Percentiles rank a stretch among this genome's conserved stretches.
Conservation (phyloP, 2,797 vertebrate species). For the Alcedo atthis region DNA sequence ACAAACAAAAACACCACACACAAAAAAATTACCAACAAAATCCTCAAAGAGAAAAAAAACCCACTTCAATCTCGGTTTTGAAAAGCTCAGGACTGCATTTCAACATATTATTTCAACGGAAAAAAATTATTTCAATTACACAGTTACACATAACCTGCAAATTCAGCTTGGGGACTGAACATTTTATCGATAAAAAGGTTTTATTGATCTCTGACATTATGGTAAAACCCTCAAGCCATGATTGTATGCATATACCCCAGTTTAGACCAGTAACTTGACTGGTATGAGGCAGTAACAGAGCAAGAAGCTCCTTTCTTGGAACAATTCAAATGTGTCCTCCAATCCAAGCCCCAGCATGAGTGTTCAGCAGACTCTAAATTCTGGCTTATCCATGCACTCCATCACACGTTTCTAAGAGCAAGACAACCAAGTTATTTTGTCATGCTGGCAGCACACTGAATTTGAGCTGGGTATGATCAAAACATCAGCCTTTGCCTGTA, state of each 20-base stretch:
- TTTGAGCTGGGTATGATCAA: neutral
- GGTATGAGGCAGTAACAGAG: neutral
- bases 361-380: neutral
- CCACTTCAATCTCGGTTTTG: neutral
- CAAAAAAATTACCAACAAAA: too few relatives aligned
- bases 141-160: neutral
- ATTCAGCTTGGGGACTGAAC: neutral
- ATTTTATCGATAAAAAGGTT: neutral
- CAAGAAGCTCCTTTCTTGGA: neutral
- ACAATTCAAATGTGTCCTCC: neutral
- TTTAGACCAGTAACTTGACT: neutral
- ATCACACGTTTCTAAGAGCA: neutral
- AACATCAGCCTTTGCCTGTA: neutral
- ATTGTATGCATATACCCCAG: neutral
- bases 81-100: neutral
- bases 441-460: neutral
- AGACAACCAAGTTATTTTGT: neutral
- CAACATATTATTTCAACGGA: neutral
- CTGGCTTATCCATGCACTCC: neutral
- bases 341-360: neutral
- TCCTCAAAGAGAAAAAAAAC: neutral
- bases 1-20: too few relatives aligned
- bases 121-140: neutral
- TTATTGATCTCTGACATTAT: neutral
- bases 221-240: neutral